phyloP scores from a whole-genome alignment of 92 coral and sea anemone species.

The Zoanthus sociatus region DNA sequence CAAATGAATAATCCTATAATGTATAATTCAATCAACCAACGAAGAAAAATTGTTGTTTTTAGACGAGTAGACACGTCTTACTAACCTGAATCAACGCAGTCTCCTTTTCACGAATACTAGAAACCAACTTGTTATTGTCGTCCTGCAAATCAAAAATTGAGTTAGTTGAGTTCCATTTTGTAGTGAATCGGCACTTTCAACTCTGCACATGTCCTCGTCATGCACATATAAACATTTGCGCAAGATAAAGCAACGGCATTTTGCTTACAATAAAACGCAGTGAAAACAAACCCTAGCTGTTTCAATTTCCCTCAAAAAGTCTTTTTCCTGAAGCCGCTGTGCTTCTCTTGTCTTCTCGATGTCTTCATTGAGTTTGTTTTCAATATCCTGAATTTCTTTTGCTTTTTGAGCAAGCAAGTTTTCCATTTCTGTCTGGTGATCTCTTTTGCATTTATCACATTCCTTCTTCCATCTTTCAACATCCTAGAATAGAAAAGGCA shows the following conservation, averaged over 20 bases:
- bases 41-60: background rate
- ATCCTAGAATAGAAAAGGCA: constrained; percentile 55
- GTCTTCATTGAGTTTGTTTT: constrained; percentile 74
- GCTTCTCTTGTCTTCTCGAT: constrained; percentile 68
- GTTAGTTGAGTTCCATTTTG: background rate
- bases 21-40: background rate
- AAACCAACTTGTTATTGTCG: background rate
- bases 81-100: constrained; percentile 49
- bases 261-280: background rate
- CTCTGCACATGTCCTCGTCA: background rate
- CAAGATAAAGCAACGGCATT: too few species aligned
- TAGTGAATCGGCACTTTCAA: background rate
- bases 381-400: constrained; percentile 64
- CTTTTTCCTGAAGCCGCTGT: constrained; percentile 69
- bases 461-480: constrained; percentile 73
- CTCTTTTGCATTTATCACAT: constrained; percentile 64
- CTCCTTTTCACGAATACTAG: constrained; percentile 55
- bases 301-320: constrained; percentile 66
- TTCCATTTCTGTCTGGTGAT: constrained; percentile 67
- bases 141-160: background rate
- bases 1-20: too few species aligned
- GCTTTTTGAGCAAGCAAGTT: constrained; percentile 67
- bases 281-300: constrained; percentile 62
- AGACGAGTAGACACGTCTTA: background rate
- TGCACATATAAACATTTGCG: background rate